Conservation (phyloP, 2,888 invertebrate genomes). For the Sinotaia quadrata region DNA sequence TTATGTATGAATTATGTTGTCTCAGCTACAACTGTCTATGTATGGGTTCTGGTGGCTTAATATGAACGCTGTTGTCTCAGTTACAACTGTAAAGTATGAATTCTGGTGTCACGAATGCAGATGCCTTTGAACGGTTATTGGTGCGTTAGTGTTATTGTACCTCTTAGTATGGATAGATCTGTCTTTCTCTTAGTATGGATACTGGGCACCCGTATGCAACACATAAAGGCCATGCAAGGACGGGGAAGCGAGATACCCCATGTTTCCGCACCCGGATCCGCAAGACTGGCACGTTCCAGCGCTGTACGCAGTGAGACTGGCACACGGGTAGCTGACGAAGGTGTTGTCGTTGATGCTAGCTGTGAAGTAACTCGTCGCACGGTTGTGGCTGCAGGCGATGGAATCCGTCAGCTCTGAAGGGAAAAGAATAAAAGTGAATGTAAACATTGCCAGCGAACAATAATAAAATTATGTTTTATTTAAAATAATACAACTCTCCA, state of each 20-base stretch:
- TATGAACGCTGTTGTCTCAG: too few relatives aligned
- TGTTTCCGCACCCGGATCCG: conserved; percentile 19
- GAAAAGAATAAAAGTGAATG: neutral
- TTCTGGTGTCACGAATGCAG: too few relatives aligned
- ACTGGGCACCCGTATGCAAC: neutral
- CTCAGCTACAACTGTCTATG: too few relatives aligned
- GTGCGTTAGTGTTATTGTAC: too few relatives aligned
- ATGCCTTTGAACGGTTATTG: too few relatives aligned
- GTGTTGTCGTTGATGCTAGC: conserved; percentile 28
- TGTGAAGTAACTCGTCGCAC: conserved; percentile 8
- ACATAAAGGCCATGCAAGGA: conserved; percentile 6
- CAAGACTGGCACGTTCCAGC: conserved; percentile 3
- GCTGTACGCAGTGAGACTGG: conserved; percentile 3
- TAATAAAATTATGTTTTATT: too few relatives aligned
- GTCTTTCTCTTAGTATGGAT: neutral
- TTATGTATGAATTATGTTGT: too few relatives aligned
- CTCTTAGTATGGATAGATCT: too few relatives aligned
- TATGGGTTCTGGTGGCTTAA: too few relatives aligned
- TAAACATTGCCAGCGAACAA: too few relatives aligned
- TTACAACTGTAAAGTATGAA: too few relatives aligned
- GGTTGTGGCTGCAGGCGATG: conserved; percentile 21
- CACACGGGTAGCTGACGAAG: conserved; percentile 16
- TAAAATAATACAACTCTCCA: too few relatives aligned
- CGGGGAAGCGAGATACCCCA: conserved; percentile 18
- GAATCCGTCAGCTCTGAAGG: neutral